Evolutionary conservation across 2,797 vertebrate species (phyloP).

Genomic region (Florisuga fusca): DNA sequence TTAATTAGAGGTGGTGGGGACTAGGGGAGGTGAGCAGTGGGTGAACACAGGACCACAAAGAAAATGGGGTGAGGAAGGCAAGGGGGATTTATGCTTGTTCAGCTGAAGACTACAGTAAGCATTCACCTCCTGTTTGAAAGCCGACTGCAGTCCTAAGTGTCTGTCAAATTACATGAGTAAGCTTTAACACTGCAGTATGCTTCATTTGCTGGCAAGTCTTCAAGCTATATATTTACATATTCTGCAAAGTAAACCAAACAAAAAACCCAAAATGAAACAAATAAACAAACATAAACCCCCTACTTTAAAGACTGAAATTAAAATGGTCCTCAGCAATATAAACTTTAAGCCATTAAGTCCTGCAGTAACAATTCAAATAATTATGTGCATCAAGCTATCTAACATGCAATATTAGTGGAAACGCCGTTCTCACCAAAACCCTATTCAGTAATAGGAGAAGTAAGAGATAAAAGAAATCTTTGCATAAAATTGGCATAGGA

Average conservation of each 20-base stretch:
- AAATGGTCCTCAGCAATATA: background rate
- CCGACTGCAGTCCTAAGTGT: background rate
- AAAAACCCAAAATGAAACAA: background rate
- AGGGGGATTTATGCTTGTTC: background rate
- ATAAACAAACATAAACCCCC: too few relatives aligned
- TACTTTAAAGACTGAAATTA: background rate
- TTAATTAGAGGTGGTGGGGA: accelerated
- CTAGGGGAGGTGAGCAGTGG: accelerated
- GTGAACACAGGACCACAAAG: background rate
- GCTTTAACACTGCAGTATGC: background rate
- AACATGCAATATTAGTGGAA: background rate
- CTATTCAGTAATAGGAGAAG: background rate
- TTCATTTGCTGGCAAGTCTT: background rate
- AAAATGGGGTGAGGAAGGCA: background rate
- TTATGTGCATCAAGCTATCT: background rate
- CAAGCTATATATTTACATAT: background rate
- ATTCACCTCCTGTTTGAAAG: background rate
- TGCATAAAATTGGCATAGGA: background rate
- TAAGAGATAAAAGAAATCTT: background rate
- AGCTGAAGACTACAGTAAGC: background rate
- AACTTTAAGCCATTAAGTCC: background rate
- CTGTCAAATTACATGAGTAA: background rate
- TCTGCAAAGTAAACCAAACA: background rate
- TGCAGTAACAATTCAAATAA: background rate
- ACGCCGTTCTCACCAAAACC: constrained; percentile 18